Percentiles rank a stretch among this genome's conserved stretches.
These are phyloP conservation scores for Epinephelus cyanopodus DNA, from an alignment of 2,113 vertebrate genomes.

Conservation along the genomic window DNA sequence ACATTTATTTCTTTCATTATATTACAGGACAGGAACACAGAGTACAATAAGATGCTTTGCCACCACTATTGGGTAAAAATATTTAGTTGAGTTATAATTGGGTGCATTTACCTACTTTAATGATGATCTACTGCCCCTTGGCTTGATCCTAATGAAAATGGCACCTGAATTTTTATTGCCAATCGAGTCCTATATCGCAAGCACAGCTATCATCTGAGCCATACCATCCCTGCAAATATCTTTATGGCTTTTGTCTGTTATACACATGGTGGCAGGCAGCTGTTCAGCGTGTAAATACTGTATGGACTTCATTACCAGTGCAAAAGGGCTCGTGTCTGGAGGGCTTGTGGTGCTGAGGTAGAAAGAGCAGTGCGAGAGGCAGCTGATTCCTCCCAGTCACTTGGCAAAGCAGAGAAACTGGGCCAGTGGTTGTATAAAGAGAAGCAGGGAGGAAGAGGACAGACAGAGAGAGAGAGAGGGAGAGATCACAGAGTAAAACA, in stretches of 20 bases:
- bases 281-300: conserved; percentile 37
- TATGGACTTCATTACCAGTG: conserved; percentile 26
- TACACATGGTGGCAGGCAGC: conserved; percentile 29
- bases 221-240: conserved; percentile 1
- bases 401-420: conserved; percentile 75
- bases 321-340: conserved; percentile 28
- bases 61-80: not conserved
- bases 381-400: conserved; percentile 80
- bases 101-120: not conserved
- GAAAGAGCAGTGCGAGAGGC: conserved; percentile 65
- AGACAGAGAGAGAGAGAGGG: not conserved
- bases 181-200: not conserved
- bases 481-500: conserved; percentile 12
- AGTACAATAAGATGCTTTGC: not conserved
- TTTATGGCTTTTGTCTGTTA: conserved; percentile 1
- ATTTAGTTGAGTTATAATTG: not conserved
- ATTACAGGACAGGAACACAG: not conserved
- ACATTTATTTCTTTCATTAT: too few relatives aligned
- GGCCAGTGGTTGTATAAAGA: conserved; percentile 31
- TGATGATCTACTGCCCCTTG: not conserved
- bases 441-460: not conserved
- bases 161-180: not conserved
- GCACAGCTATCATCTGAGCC: not conserved
- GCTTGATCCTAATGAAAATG: conserved; percentile 16
- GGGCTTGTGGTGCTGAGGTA: conserved; percentile 76